These are phyloP conservation scores for Myotis pilosus DNA, from an alignment of 2,797 vertebrate species.

Conservation along the genomic window DNA sequence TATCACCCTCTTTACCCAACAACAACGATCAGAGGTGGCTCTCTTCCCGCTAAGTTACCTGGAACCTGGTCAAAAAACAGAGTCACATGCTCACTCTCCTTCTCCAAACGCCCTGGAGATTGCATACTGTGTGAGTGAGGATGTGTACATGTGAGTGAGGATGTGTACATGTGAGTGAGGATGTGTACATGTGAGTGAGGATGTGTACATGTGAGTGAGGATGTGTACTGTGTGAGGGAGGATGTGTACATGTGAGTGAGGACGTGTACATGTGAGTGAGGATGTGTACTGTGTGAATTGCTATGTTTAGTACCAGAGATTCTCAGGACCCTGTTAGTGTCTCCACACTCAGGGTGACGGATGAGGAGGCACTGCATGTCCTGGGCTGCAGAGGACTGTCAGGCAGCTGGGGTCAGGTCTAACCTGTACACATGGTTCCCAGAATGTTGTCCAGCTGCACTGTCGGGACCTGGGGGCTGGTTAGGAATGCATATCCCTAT, in stretches of 20 bases:
- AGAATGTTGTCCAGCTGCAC: not conserved
- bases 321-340: not conserved
- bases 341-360: not conserved
- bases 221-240: too few species aligned
- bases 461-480: too few species aligned
- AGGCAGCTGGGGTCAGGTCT: not conserved
- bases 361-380: not conserved
- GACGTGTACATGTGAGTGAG: not conserved
- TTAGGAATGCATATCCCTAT: not conserved
- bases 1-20: slow-evolving; percentile 9
- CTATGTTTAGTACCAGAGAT: not conserved
- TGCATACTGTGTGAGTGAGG: not conserved
- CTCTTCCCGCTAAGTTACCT: not conserved
- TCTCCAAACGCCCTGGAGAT: not conserved
- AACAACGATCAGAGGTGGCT: not conserved
- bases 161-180: too few species aligned
- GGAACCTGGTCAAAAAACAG: not conserved
- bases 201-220: too few species aligned
- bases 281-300: not conserved
- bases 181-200: too few species aligned
- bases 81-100: not conserved
- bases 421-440: not conserved
- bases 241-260: too few species aligned
- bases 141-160: not conserved
- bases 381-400: not conserved